Percentiles rank a stretch among this genome's conserved stretches.
phyloP scores from a whole-genome alignment of 2,797 vertebrate species.

The Parotocinclus haroldoi region DNA sequence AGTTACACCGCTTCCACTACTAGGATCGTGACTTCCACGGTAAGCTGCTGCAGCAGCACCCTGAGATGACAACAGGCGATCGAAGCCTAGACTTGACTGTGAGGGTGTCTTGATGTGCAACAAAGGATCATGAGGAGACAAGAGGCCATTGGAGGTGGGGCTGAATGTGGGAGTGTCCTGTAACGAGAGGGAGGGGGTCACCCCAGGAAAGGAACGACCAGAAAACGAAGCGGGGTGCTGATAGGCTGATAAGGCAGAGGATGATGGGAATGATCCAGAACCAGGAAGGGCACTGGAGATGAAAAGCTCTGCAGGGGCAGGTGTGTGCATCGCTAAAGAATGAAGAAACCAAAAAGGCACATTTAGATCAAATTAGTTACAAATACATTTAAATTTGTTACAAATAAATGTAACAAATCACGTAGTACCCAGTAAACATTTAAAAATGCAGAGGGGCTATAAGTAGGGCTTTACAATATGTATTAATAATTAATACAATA shows the following conservation, averaged over 20 bases:
- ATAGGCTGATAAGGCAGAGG: constrained; percentile 90
- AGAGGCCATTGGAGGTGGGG: constrained; percentile 89
- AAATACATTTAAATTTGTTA: too few species aligned
- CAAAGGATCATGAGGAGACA: constrained; percentile 89
- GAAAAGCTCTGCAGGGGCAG: constrained; percentile 90
- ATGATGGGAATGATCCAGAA: constrained; percentile 90
- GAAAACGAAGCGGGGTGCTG: constrained; percentile 93
- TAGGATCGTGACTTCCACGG: constrained; percentile 80
- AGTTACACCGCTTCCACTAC: constrained; percentile 66
- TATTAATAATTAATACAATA: too few species aligned
- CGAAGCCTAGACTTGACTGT: constrained; percentile 86
- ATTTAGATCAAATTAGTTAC: too few species aligned
- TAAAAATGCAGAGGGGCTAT: background rate
- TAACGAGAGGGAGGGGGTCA: constrained; percentile 81
- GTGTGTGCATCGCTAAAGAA: constrained; percentile 88
- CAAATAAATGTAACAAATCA: too few species aligned
- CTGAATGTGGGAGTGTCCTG: constrained; percentile 92
- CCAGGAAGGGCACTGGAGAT: constrained; percentile 90
- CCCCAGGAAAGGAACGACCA: constrained; percentile 87
- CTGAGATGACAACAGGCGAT: constrained; percentile 83
- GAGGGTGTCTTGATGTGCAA: constrained; percentile 91
- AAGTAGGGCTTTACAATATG: too few species aligned
- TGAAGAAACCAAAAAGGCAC: background rate
- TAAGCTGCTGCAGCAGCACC: constrained; percentile 75
- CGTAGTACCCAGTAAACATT: too few species aligned